Percentiles rank a stretch among this genome's conserved stretches.
These are phyloP conservation scores for Hexactinellida sp. DNA, from an alignment of 37 sponge, comb jelly and placozoan genomes.

Conservation along the genomic window DNA sequence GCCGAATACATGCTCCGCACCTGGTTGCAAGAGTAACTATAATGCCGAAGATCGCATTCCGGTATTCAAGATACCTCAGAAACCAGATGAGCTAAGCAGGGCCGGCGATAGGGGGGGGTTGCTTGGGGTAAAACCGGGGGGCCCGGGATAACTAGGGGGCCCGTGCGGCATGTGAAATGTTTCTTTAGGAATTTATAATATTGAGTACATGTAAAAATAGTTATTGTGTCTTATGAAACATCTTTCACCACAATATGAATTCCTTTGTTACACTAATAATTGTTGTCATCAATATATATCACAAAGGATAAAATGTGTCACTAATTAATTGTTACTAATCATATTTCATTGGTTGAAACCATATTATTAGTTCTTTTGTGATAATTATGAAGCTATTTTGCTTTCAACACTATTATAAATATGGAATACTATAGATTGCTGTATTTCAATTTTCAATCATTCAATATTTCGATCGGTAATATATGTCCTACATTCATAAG, in stretches of 20 bases:
- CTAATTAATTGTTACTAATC: not conserved
- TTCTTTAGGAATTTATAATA: not conserved
- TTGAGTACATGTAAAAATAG: too few relatives aligned
- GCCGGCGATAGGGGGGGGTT: not conserved
- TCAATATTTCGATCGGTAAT: not conserved
- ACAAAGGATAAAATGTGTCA: not conserved
- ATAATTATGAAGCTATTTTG: too few relatives aligned
- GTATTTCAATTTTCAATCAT: not conserved
- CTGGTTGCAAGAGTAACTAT: too few relatives aligned
- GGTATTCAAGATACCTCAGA: too few relatives aligned
- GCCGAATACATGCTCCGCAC: too few relatives aligned
- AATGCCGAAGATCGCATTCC: too few relatives aligned
- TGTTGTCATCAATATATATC: not conserved
- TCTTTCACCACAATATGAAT: not conserved
- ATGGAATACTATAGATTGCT: conserved; percentile 1
- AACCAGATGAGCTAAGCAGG: too few relatives aligned
- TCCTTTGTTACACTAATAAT: not conserved
- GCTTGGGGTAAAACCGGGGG: not conserved
- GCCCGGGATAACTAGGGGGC: not conserved
- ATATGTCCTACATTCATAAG: conserved; percentile 10
- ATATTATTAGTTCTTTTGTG: not conserved
- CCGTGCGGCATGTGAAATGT: not conserved
- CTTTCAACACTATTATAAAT: not conserved
- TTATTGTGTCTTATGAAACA: not conserved
- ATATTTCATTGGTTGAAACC: not conserved